These are phyloP conservation scores for Lichenostomus cassidix DNA, from an alignment of 2,113 vertebrate genomes.

Conservation along the genomic window DNA sequence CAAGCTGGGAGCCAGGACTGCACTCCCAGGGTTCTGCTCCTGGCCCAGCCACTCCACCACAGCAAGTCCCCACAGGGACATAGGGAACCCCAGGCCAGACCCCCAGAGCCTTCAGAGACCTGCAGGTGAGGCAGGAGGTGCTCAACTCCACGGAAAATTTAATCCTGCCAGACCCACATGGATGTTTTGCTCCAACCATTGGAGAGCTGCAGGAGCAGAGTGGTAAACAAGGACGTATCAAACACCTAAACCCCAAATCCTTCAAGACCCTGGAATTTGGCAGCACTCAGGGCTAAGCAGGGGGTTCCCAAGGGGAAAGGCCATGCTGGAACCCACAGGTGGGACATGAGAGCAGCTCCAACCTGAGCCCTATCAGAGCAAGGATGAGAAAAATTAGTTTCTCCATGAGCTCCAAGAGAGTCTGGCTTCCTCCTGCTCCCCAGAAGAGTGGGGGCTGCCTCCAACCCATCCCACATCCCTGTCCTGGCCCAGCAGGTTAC, in stretches of 20 bases:
- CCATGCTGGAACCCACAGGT: not conserved
- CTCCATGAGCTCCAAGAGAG: rapidly evolving
- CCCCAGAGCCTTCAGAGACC: not conserved
- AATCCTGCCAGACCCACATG: rapidly evolving
- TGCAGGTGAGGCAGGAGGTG: not conserved
- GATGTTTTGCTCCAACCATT: not conserved
- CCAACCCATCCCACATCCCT: not conserved
- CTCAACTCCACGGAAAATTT: not conserved
- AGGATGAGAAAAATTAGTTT: rapidly evolving
- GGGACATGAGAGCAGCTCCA: not conserved
- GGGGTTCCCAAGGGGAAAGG: not conserved
- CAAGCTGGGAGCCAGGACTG: not conserved
- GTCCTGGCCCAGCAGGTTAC: not conserved
- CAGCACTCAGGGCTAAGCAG: not conserved
- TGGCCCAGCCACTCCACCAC: not conserved
- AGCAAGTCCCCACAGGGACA: not conserved
- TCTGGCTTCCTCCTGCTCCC: not conserved
- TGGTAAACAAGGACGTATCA: not conserved
- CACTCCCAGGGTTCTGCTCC: not conserved
- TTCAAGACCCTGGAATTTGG: not conserved
- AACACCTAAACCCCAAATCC: not conserved
- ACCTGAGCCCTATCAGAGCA: rapidly evolving
- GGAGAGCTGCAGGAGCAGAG: not conserved
- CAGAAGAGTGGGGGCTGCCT: too few species aligned
- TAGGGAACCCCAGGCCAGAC: rapidly evolving